A percentile compares a stretch with the other conserved stretches of the same genome.
phyloP scores from a whole-genome alignment of 2,888 invertebrate genomes.

The Sycophila texana region DNA sequence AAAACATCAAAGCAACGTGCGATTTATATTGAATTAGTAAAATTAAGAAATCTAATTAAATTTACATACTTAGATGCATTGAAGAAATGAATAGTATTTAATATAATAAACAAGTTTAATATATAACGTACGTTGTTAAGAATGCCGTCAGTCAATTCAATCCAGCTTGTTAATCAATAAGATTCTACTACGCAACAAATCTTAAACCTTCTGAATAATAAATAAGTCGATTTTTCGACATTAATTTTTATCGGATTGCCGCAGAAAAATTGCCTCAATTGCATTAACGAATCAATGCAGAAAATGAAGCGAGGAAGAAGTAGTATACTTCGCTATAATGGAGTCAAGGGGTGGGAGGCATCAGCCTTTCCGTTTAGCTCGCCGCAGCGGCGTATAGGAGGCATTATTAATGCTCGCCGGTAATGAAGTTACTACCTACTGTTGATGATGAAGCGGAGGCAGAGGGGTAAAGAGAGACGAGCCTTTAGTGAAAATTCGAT shows the following conservation, averaged over 20 bases:
- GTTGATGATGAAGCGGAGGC: slow-evolving; percentile 37
- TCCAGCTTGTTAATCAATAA: no score
- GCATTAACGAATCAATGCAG: slow-evolving; percentile 21
- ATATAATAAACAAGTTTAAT: no score
- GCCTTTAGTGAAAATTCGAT: slow-evolving; percentile 47
- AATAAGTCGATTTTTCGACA: neutral
- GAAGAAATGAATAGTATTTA: no score
- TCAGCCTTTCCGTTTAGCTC: slow-evolving; percentile 35
- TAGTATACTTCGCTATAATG: neutral
- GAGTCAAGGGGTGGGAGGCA: neutral
- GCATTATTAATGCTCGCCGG: slow-evolving; percentile 62
- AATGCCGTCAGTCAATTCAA: no score
- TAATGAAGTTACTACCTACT: slow-evolving; percentile 60
- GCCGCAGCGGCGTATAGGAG: slow-evolving; percentile 41
- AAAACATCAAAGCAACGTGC: no score
- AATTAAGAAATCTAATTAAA: no score
- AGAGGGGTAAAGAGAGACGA: slow-evolving; percentile 19
- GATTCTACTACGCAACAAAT: neutral
- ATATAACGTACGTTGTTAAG: no score
- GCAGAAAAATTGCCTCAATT: slow-evolving; percentile 19
- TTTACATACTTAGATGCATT: no score
- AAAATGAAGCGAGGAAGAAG: slow-evolving; percentile 5
- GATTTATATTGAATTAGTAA: no score
- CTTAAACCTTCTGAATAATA: neutral
- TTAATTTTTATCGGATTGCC: slow-evolving; percentile 13